Evolutionary conservation across 2,888 invertebrate species (phyloP), one percentile per base, ranked within the genome.

Genomic region (Troides helena): DNA sequence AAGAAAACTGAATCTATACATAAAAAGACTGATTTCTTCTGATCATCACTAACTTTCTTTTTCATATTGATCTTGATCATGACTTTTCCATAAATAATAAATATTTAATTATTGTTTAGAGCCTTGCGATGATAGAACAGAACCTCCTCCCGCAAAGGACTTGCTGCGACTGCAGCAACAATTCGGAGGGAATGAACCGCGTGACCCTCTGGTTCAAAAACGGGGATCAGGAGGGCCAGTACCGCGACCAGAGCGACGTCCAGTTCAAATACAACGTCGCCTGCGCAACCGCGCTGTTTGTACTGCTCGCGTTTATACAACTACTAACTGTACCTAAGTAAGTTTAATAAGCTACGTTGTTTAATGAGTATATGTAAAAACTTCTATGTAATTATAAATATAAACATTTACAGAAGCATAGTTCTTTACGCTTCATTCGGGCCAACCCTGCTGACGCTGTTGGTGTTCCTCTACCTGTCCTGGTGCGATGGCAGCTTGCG

Each of bases 111-210:
- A 39, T 7, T 39, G 62, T 68, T 12, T 95, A 99, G 97, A 98
- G 98, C 81, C 95, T 99, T 80, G 97, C 98, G n/a, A 97, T 98
- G 96, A 98, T 99, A 79, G 98, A 99, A 88, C 97, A 98, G 69
- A 98, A 98, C 90, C 93, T 99, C 72, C 88, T 98, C 72, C 96
- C 97, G 57, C 96, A 96, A 82, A 95, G 96, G 81, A 95, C 96
- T 73, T 97, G 97, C 81, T 94, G 96, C 78, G 96, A 97, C 84
- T 95, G 95, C 90, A 89, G 90, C 67, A 86, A 83, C 46, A 89
- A 86, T 71, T 83, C 94, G 3, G 96, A 97, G 81, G 98, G 97
- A 74, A 93, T 98, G 85, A 96, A 96, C 81, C 95, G 96, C 0
- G 88, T 97, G 2, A 95, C 97, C 30, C 94, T 98, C 78, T 96